Percentiles rank a stretch among this genome's conserved stretches.
Evolutionary conservation across 2,797 vertebrate species (phyloP).

Genomic region (Prunella strophiata): DNA sequence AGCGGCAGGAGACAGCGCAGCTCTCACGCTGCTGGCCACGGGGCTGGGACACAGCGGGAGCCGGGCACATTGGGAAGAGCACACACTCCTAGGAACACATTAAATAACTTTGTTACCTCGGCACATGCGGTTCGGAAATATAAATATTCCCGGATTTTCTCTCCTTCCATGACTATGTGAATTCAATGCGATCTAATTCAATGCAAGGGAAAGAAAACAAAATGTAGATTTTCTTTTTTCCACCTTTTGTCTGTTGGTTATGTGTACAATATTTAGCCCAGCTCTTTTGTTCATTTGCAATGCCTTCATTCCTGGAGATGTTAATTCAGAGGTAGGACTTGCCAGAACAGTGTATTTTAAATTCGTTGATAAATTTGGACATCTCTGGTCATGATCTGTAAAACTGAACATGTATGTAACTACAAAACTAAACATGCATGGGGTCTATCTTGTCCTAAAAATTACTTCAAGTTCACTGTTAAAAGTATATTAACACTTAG

Average conservation of each 20-base stretch:
- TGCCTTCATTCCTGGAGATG: not conserved
- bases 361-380: not conserved
- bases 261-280: not conserved
- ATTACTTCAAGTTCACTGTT: not conserved
- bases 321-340: not conserved
- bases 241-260: not conserved
- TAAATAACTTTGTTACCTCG: not conserved
- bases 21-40: not conserved
- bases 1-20: not conserved
- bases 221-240: not conserved
- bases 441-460: not conserved
- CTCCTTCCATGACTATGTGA: not conserved
- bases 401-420: not conserved
- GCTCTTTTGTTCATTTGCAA: not conserved
- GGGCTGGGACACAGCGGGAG: not conserved
- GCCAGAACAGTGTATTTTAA: not conserved
- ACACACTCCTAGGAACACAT: accelerated
- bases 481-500: not conserved
- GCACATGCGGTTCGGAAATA: accelerated
- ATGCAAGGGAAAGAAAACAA: not conserved
- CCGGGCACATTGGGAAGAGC: not conserved
- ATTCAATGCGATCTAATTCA: not conserved
- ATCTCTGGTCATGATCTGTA: not conserved
- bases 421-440: not conserved
- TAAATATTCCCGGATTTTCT: not conserved